phyloP scores from a whole-genome alignment of 2,113 vertebrate genomes.

The Galeopterus variegatus region DNA sequence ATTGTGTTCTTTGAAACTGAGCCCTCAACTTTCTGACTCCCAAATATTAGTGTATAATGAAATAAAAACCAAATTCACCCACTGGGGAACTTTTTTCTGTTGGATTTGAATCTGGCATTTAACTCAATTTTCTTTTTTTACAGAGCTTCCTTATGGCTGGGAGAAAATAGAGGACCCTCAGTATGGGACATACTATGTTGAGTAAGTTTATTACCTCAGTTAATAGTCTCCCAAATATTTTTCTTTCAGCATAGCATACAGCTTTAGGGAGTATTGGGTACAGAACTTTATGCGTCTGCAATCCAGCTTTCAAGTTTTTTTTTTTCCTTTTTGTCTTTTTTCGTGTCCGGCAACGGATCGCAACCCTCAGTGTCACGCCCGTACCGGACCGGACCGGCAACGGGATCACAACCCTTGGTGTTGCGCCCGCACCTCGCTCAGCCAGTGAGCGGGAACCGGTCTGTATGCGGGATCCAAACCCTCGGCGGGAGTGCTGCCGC shows the following conservation, averaged over 20 bases:
- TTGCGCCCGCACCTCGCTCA: too few species aligned
- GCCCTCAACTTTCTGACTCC: neutral
- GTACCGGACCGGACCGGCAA: too few species aligned
- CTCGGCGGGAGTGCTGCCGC: too few species aligned
- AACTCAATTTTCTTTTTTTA: conserved; percentile 76
- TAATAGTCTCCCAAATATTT: neutral
- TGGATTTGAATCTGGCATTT: conserved; percentile 45
- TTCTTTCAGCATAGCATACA: neutral
- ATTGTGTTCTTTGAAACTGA: conserved; percentile 12
- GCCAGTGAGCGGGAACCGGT: too few species aligned
- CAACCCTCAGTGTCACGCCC: too few species aligned
- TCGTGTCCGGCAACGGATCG: too few species aligned
- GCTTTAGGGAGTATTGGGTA: neutral
- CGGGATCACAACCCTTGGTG: too few species aligned
- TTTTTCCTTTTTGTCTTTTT: too few species aligned
- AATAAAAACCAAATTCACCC: conserved; percentile 38
- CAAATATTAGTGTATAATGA: neutral
- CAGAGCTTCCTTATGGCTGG: conserved; percentile 99
- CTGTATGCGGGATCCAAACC: too few species aligned
- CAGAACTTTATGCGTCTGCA: neutral
- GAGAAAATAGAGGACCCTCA: conserved; percentile 99
- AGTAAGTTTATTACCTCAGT: conserved; percentile 92
- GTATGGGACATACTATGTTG: conserved; percentile 97
- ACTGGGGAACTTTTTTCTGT: neutral
- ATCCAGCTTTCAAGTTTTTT: neutral